Base-by-base conservation (phyloP, 2,888 invertebrate genomes). In the Melipona beecheii region DNA sequence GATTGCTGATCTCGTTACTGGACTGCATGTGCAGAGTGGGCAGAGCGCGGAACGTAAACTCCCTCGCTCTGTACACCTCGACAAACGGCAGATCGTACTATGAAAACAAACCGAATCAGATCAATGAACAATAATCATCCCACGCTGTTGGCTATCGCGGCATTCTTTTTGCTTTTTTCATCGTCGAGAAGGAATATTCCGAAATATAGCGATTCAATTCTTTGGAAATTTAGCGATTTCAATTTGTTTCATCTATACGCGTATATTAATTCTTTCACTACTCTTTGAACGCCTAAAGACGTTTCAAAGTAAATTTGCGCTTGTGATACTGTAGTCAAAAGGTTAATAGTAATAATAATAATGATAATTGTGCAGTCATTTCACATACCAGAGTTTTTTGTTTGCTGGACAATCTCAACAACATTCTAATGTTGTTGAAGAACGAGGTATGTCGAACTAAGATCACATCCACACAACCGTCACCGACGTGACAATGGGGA, bases 391-490 rank as follows among this genome's bases (percentile, higher is more conserved):
- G 95, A 92, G 96, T 96, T 84, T 96, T 96, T 88, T 95, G 95
- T 91, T 95, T 96, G 86, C 96, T 96, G 71, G 96, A 95, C 71
- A 96, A 95, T 85, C 96, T 95, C 52, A 97, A 93, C 70, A 98
- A 95, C 91, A 97, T 96, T 84, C 96, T 95, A 65, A 97, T 94
- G 93, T 97, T 97, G 92, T 97, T 97, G 60, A 97, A 91, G 78
- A 97, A 93, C 31, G 97, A 96, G 31, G 97, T 97, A 91, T 97
- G 96, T 66, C 96, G 95, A 58, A 98, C 96, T 62, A 98, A 93
- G 85, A 98, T 96, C 86, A 98, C 95, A 94, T 98, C 97, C 81
- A 97, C 95, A 92, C 96, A 97, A 50, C 98, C 98, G 94, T 98
- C 97, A 0, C 97, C 97, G 60, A 97, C 95, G 93, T 98, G 98